Evolutionary conservation across 2,113 vertebrate species (phyloP).

Genomic region (Cynocephalus volans): DNA sequence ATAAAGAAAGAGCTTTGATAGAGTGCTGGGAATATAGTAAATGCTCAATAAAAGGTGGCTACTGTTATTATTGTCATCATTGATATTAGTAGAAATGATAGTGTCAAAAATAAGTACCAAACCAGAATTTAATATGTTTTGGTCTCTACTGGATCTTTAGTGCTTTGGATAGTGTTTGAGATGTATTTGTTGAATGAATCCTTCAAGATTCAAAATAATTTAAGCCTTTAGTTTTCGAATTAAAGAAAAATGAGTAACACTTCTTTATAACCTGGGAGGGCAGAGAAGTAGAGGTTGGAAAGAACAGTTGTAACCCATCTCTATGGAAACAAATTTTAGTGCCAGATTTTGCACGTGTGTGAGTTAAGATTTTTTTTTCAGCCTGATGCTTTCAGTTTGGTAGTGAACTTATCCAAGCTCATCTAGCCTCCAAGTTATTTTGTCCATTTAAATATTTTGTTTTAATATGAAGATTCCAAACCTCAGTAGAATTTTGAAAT

Average conservation of each 20-base stretch:
- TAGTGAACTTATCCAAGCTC: conserved; percentile 35
- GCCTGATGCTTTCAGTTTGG: conserved; percentile 31
- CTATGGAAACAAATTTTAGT: conserved; percentile 46
- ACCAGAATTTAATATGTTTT: conserved; percentile 40
- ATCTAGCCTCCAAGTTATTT: neutral
- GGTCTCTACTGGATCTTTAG: neutral
- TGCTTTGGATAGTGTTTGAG: neutral
- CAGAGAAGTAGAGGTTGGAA: conserved; percentile 9
- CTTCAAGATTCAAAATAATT: conserved; percentile 24
- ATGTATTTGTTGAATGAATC: neutral
- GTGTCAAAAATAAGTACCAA: conserved; percentile 28
- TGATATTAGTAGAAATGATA: neutral
- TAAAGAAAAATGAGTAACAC: neutral
- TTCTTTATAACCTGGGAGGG: neutral
- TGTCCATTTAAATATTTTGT: conserved; percentile 33
- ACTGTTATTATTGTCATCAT: neutral
- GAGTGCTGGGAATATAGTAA: neutral
- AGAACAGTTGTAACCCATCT: conserved; percentile 5
- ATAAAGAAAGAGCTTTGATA: neutral
- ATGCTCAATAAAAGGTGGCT: conserved; percentile 7
- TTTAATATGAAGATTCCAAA: conserved; percentile 9
- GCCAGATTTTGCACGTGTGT: conserved; percentile 46
- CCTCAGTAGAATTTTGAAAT: neutral
- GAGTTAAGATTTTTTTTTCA: conserved; percentile 63
- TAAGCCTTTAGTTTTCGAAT: conserved; percentile 2